Conservation (phyloP, 1,140 invertebrate genomes). For the Drosophila ambigua region DNA sequence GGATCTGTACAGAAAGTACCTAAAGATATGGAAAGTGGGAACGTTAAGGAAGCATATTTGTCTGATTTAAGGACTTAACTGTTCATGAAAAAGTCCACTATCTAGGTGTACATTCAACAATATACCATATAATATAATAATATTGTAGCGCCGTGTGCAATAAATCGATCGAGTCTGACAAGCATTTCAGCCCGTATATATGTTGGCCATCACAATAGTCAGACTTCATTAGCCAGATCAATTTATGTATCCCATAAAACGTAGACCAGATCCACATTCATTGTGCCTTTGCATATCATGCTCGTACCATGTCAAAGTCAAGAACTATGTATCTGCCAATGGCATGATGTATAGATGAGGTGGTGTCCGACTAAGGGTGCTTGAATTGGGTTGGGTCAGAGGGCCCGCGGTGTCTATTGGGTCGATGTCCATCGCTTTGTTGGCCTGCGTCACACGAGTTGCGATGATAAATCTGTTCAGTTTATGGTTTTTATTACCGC, state of each 20-base stretch:
- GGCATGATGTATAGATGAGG: not conserved
- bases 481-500: slow-evolving; percentile 73
- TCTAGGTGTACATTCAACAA: too few species aligned
- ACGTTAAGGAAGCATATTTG: not conserved
- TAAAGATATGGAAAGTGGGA: not conserved
- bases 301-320: slow-evolving; percentile 63
- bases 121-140: not conserved
- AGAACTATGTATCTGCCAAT: slow-evolving; percentile 38
- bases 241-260: slow-evolving; percentile 67
- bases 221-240: slow-evolving; percentile 42
- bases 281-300: slow-evolving; percentile 20
- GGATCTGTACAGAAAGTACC: slow-evolving; percentile 28
- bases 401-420: slow-evolving; percentile 35
- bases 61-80: not conserved
- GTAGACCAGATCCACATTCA: slow-evolving; percentile 32
- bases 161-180: slow-evolving; percentile 65
- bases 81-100: too few species aligned
- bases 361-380: slow-evolving; percentile 11
- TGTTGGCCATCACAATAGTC: slow-evolving; percentile 43
- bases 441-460: slow-evolving; percentile 70
- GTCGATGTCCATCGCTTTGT: slow-evolving; percentile 40
- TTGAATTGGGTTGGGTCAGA: not conserved
- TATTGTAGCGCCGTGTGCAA: slow-evolving; percentile 71
- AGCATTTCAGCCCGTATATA: slow-evolving; percentile 32
- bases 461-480: slow-evolving; percentile 72